A percentile compares a stretch with the other conserved stretches of the same genome.
phyloP scores from a whole-genome alignment of 2,797 vertebrate genomes.

The Sciurus vulgaris region DNA sequence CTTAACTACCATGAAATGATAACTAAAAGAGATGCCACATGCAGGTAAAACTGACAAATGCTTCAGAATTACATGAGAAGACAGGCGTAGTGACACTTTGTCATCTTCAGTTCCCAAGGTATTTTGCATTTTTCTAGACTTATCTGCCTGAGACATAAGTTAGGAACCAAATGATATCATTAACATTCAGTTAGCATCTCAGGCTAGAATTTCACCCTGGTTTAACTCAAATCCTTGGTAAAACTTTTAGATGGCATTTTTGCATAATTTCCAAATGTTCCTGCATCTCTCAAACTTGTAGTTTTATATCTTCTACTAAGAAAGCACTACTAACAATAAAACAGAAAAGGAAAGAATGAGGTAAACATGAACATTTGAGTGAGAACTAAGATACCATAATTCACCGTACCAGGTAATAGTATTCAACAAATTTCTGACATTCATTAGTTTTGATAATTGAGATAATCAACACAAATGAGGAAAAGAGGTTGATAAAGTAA shows the following conservation, averaged over 20 bases:
- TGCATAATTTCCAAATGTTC: slow-evolving; percentile 63
- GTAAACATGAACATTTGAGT: background rate
- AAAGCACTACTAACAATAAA: background rate
- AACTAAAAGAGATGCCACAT: slow-evolving; percentile 27
- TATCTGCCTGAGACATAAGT: slow-evolving; percentile 49
- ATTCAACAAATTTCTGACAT: slow-evolving; percentile 4
- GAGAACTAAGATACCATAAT: background rate
- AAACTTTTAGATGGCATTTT: slow-evolving; percentile 59
- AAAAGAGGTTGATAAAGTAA: background rate
- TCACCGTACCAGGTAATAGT: background rate
- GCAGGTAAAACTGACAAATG: slow-evolving; percentile 39
- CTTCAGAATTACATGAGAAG: slow-evolving; percentile 33
- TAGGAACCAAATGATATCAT: slow-evolving; percentile 60
- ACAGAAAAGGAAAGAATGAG: background rate
- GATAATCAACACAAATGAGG: slow-evolving; percentile 51
- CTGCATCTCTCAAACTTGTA: background rate
- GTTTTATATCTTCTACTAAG: slow-evolving; percentile 43
- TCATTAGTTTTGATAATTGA: background rate
- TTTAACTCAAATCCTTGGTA: slow-evolving; percentile 58
- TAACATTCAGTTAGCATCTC: slow-evolving; percentile 70
- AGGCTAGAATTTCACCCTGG: slow-evolving; percentile 53
- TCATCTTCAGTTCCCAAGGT: slow-evolving; percentile 43
- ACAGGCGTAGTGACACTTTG: slow-evolving; percentile 25
- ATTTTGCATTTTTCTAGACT: slow-evolving; percentile 65
- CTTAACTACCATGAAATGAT: background rate